Conservation (phyloP, 2,113 vertebrate species). For the Sciurus niger region DNA sequence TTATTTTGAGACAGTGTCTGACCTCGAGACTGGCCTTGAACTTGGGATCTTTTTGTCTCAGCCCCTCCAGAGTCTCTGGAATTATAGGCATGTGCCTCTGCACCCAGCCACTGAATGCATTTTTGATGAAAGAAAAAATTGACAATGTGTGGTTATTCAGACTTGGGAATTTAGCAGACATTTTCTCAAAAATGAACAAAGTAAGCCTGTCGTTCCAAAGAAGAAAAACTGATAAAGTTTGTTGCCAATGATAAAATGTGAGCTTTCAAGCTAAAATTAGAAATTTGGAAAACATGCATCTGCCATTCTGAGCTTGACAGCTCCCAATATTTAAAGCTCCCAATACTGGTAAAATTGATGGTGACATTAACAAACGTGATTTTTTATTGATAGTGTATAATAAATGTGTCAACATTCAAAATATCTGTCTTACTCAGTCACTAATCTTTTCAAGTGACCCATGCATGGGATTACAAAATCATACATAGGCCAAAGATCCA, state of each 20-base stretch:
- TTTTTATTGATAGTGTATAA: neutral
- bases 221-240: neutral
- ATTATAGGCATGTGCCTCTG: too few species aligned
- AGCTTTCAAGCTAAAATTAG: conserved; percentile 18
- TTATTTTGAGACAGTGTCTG: too few species aligned
- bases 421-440: neutral
- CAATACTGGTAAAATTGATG: neutral
- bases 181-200: conserved; percentile 59
- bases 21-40: too few species aligned
- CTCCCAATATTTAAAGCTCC: neutral
- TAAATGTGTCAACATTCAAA: neutral
- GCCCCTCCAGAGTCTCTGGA: too few species aligned
- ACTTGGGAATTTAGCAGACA: neutral
- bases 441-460: neutral
- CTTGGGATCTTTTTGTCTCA: too few species aligned
- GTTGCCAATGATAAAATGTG: conserved; percentile 30
- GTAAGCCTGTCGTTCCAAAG: neutral
- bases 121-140: conserved; percentile 30
- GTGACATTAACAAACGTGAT: neutral
- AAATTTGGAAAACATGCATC: neutral
- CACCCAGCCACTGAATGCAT: neutral
- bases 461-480: neutral
- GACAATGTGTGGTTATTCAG: conserved; percentile 2
- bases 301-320: neutral
- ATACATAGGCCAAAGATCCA: neutral